phyloP scores from a whole-genome alignment of 2,888 invertebrate genomes.

The Protonemura montana region DNA sequence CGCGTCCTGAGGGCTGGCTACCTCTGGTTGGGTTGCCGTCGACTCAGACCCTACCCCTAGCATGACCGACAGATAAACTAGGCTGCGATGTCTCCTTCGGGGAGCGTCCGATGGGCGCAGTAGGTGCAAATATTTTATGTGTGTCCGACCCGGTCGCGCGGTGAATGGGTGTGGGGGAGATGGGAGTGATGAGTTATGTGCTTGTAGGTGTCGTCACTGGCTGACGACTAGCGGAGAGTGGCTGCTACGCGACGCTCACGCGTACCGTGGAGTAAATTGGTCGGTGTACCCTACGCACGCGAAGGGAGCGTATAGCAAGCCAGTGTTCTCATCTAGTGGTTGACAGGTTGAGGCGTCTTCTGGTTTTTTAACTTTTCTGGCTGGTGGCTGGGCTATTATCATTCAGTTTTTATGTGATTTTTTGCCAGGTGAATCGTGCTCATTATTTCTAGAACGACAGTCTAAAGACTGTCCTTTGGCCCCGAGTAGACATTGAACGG shows the following conservation, averaged over 20 bases:
- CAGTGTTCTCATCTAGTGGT: too few species aligned
- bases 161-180: conserved; percentile 14
- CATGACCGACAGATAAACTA: not conserved
- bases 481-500: not conserved
- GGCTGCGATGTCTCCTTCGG: not conserved
- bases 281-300: not conserved
- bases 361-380: too few species aligned
- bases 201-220: conserved; percentile 18
- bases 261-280: not conserved
- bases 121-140: conserved; percentile 17
- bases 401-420: not conserved
- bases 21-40: not conserved
- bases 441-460: not conserved
- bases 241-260: not conserved
- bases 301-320: not conserved
- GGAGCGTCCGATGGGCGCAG: not conserved
- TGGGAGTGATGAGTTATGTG: not conserved
- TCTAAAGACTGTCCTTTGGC: not conserved
- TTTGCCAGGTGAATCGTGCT: not conserved
- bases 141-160: not conserved
- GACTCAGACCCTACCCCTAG: not conserved
- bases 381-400: not conserved
- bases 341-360: too few species aligned
- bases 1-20: too few species aligned
- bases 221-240: not conserved